phyloP scores from a whole-genome alignment of 1,140 invertebrate species.

The Ylistrum balloti region DNA sequence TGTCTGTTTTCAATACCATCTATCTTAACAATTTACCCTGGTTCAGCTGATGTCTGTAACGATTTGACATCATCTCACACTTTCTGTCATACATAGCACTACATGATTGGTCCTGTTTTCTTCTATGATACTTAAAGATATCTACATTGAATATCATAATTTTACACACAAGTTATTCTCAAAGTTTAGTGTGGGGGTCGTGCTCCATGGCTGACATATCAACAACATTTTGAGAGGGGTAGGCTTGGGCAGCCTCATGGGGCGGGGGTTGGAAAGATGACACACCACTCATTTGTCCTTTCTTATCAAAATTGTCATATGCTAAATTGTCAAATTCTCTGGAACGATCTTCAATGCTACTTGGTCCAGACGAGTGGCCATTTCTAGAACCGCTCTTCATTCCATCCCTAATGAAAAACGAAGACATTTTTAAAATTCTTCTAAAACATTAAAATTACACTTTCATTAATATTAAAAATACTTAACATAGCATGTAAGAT shows the following conservation, averaged over 20 bases:
- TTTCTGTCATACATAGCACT: background rate
- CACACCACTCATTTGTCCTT: background rate
- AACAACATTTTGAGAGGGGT: background rate
- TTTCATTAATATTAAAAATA: no score
- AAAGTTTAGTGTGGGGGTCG: conserved; percentile 32
- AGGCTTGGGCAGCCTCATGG: background rate
- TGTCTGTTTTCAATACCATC: no score
- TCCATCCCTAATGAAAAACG: background rate
- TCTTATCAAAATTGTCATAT: conserved; percentile 30
- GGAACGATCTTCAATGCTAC: background rate
- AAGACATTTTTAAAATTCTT: background rate
- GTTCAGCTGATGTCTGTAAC: background rate
- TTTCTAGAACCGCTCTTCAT: background rate
- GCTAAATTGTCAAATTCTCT: conserved; percentile 39
- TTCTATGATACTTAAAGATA: background rate
- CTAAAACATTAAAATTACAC: no score
- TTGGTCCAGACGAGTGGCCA: background rate
- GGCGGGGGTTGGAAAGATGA: background rate
- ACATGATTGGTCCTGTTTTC: background rate
- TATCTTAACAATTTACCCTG: no score
- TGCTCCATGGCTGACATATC: conserved; percentile 15
- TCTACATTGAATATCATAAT: no score
- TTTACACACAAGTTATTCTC: background rate
- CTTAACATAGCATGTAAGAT: no score
- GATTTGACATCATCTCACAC: background rate